A percentile compares a stretch with the other conserved stretches of the same genome.
phyloP scores from a whole-genome alignment of 1,140 invertebrate genomes.

The Kradibia gibbosae region DNA sequence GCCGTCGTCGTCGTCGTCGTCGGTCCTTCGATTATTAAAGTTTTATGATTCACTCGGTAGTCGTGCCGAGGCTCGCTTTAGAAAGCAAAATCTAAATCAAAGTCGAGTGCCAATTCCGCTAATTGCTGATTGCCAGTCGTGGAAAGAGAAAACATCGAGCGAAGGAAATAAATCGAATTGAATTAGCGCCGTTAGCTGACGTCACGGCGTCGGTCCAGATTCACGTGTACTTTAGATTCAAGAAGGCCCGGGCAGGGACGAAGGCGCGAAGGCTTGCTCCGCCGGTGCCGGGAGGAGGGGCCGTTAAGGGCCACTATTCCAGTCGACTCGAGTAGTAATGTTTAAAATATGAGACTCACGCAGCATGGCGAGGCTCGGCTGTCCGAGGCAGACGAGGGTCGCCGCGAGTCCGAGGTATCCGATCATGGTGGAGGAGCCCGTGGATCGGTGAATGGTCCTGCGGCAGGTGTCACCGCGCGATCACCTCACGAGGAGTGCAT shows the following conservation, averaged over 20 bases:
- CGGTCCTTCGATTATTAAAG: constrained; percentile 45
- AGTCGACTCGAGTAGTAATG: background rate
- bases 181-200: too few relatives aligned
- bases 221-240: too few relatives aligned
- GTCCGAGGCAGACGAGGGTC: constrained; percentile 19
- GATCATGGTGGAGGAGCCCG: constrained; percentile 4
- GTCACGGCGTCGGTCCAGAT: too few relatives aligned
- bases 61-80: background rate
- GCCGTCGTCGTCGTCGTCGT: background rate
- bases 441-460: background rate
- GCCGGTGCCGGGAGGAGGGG: background rate
- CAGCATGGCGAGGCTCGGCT: constrained; percentile 14
- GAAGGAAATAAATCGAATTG: background rate
- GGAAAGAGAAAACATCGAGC: background rate
- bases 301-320: too few relatives aligned
- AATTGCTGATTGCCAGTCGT: background rate
- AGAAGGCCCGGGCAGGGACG: background rate
- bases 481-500: constrained; percentile 58
- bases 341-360: constrained; percentile 31
- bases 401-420: background rate
- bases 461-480: background rate
- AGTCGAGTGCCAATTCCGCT: background rate
- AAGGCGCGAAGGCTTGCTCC: background rate
- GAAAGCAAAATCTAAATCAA: constrained; percentile 29
- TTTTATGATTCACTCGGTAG: constrained; percentile 28